Conservation (phyloP, 1,140 invertebrate genomes). For the Cotesia typhae region DNA sequence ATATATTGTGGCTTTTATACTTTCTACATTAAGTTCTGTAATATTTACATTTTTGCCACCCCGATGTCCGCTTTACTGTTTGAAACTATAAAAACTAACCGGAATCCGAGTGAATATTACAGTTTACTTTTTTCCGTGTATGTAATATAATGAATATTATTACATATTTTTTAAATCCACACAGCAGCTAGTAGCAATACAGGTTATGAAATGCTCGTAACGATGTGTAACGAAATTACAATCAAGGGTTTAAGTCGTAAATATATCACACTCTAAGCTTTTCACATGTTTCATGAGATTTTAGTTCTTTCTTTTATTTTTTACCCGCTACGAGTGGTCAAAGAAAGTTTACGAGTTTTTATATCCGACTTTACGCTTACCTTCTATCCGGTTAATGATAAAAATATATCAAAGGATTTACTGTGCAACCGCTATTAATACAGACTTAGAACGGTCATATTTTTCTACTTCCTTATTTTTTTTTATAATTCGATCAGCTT, state of each 20-base stretch:
- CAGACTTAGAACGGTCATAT: slow-evolving; percentile 15
- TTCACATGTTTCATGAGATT: slow-evolving; percentile 27
- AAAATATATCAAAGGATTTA: slow-evolving; percentile 25
- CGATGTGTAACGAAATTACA: slow-evolving; percentile 11
- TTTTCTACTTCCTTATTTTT: background rate
- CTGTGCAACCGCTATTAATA: slow-evolving; percentile 7
- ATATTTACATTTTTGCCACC: too few relatives aligned
- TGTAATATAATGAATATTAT: too few relatives aligned
- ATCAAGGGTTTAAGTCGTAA: slow-evolving; percentile 14
- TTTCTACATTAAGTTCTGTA: too few relatives aligned
- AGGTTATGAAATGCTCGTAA: background rate
- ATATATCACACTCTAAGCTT: slow-evolving; percentile 9
- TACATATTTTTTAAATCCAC: background rate
- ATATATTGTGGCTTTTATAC: too few relatives aligned
- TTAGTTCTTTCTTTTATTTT: background rate
- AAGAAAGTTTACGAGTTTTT: slow-evolving; percentile 27
- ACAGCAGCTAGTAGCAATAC: background rate
- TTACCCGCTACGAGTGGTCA: slow-evolving; percentile 2
- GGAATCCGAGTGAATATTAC: too few relatives aligned
- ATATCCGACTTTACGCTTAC: slow-evolving; percentile 25
- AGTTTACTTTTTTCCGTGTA: too few relatives aligned
- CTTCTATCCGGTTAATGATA: slow-evolving; percentile 16
- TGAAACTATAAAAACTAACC: too few relatives aligned
- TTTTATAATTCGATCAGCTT: background rate
- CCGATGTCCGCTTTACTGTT: too few relatives aligned